Percentiles rank a stretch among this genome's conserved stretches.
phyloP scores from a whole-genome alignment of 1,140 invertebrate species.

The Drosophila eugracilis region DNA sequence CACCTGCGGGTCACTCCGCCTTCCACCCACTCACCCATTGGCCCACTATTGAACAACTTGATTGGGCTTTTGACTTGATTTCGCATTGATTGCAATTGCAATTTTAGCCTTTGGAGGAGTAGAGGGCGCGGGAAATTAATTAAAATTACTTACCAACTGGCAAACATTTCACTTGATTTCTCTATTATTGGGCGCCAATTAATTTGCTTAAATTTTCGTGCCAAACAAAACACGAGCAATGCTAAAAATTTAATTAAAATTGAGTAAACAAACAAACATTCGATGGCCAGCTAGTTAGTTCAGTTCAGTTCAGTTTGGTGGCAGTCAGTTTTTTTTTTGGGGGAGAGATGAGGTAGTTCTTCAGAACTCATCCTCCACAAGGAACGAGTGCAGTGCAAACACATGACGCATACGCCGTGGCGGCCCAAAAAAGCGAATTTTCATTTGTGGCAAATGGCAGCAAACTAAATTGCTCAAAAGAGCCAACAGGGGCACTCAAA shows the following conservation, averaged over 20 bases:
- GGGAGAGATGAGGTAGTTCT: conserved; percentile 7
- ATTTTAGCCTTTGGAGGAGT: conserved; percentile 37
- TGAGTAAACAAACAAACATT: conserved; percentile 39
- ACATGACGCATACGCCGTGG: conserved; percentile 58
- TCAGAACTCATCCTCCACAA: conserved; percentile 23
- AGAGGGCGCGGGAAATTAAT: conserved; percentile 54
- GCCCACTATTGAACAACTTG: conserved; percentile 21
- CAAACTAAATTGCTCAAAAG: conserved; percentile 63
- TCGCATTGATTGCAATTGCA: conserved; percentile 64
- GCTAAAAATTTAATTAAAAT: conserved; percentile 75
- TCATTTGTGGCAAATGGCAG: conserved; percentile 69
- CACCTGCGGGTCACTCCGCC: conserved; percentile 17
- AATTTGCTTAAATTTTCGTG: conserved; percentile 61
- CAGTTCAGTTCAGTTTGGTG: conserved; percentile 3
- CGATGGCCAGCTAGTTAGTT: conserved; percentile 34
- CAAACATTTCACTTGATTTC: conserved; percentile 41
- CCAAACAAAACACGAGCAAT: conserved; percentile 51
- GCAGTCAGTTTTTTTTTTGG: not conserved
- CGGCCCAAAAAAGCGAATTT: conserved; percentile 62
- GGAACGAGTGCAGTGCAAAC: conserved; percentile 68
- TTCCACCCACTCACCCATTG: not conserved
- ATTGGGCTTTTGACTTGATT: conserved; percentile 54
- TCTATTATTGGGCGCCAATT: conserved; percentile 48
- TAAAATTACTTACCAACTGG: conserved; percentile 61
- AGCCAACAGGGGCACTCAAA: conserved; percentile 22